Conservation (phyloP, 1,140 invertebrate genomes). For the Dinoponera quadriceps region DNA sequence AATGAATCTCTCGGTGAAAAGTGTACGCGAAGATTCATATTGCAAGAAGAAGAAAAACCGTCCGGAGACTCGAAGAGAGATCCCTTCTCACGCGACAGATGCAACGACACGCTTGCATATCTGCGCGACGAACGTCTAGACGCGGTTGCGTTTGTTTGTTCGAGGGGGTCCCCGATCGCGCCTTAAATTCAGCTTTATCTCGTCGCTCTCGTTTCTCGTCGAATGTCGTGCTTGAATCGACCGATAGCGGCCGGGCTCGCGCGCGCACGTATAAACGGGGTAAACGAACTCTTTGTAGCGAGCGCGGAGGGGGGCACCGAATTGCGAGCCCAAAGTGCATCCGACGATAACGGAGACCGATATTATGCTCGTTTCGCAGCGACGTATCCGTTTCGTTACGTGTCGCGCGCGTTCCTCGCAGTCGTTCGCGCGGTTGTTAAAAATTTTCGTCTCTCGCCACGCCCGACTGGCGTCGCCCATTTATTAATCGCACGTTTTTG, state of each 20-base stretch:
- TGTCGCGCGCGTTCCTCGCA: conserved; percentile 48
- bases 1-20: no score
- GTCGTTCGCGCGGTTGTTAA: conserved; percentile 42
- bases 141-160: conserved; percentile 65
- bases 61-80: no score
- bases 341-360: conserved; percentile 76
- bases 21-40: no score
- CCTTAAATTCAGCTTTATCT: conserved; percentile 73
- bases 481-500: background rate
- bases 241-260: conserved; percentile 81
- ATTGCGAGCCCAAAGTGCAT: conserved; percentile 78
- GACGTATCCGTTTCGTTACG: conserved; percentile 67
- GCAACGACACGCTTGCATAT: background rate
- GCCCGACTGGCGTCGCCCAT: background rate
- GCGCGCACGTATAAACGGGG: conserved; percentile 75
- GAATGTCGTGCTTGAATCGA: conserved; percentile 80
- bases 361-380: conserved; percentile 72
- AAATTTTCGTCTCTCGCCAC: conserved; percentile 42
- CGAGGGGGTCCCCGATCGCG: conserved; percentile 60
- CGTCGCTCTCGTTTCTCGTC: conserved; percentile 64
- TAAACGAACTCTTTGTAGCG: conserved; percentile 76
- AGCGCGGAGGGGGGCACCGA: conserved; percentile 69
- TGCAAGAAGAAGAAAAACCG: no score
- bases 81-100: no score
- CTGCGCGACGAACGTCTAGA: conserved; percentile 65